These are phyloP conservation scores for Leptinotarsa undecemlineata DNA, from an alignment of 1,140 invertebrate species.

Conservation along the genomic window DNA sequence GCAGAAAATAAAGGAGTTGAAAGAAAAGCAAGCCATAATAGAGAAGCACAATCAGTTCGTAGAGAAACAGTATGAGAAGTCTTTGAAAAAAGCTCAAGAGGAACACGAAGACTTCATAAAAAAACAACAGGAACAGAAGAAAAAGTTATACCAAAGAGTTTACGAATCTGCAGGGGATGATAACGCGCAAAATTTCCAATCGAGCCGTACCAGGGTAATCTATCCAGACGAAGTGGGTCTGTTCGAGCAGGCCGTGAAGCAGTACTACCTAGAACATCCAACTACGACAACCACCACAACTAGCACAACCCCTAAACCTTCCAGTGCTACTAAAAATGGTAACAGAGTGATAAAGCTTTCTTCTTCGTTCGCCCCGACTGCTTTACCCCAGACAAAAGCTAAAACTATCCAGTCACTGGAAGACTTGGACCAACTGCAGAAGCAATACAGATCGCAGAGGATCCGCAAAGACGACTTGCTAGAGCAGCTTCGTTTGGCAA, in stretches of 20 bases:
- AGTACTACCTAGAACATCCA: constrained; percentile 59
- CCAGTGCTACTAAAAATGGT: constrained; percentile 42
- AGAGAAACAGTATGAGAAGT: constrained; percentile 70
- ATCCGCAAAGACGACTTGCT: constrained; percentile 64
- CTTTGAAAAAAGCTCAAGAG: constrained; percentile 67
- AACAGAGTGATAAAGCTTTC: background rate
- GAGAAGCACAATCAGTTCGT: constrained; percentile 72
- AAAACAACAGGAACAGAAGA: constrained; percentile 60
- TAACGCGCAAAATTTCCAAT: constrained; percentile 35
- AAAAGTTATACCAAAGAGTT: constrained; percentile 55
- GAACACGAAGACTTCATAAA: constrained; percentile 66
- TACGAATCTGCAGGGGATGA: constrained; percentile 46
- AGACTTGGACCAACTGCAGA: constrained; percentile 50
- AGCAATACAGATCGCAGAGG: constrained; percentile 52
- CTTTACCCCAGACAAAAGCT: constrained; percentile 39
- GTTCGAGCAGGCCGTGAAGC: constrained; percentile 57
- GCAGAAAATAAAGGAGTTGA: constrained; percentile 62
- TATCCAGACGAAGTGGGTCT: constrained; percentile 55
- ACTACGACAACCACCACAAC: constrained; percentile 57
- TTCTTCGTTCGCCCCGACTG: constrained; percentile 44
- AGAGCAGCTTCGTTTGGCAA: constrained; percentile 71
- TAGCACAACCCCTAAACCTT: constrained; percentile 54
- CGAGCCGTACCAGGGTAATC: constrained; percentile 51
- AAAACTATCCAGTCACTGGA: constrained; percentile 50
- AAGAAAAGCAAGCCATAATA: constrained; percentile 67